A percentile compares a stretch with the other conserved stretches of the same genome.
These are phyloP conservation scores for Aleiodes testaceus DNA, from an alignment of 2,888 invertebrate genomes.

Conservation along the genomic window DNA sequence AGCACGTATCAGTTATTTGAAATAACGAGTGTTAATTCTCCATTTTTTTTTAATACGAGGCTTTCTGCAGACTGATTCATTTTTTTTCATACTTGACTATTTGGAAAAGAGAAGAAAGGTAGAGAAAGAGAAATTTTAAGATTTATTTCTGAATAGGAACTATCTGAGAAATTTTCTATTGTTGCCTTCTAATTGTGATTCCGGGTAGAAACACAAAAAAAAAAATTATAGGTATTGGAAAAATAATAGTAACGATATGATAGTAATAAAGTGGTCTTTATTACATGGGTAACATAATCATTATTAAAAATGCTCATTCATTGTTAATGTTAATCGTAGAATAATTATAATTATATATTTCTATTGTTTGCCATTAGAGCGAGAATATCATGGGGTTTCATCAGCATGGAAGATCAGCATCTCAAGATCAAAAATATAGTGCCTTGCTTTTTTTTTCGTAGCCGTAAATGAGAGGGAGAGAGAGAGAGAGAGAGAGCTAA, in stretches of 20 bases:
- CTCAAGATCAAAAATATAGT: slow-evolving; percentile 19
- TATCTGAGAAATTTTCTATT: neutral
- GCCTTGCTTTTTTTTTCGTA: slow-evolving; percentile 16
- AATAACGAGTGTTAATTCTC: neutral
- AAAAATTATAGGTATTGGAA: neutral
- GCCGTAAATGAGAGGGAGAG: slow-evolving; percentile 38
- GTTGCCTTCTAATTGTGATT: slow-evolving; percentile 17
- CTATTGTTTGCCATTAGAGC: slow-evolving; percentile 24
- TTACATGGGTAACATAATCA: slow-evolving; percentile 41
- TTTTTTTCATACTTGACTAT: neutral
- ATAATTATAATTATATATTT: slow-evolving; percentile 13
- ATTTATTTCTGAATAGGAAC: neutral
- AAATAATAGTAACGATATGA: neutral
- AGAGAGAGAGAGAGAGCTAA: too few species aligned
- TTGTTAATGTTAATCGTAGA: slow-evolving; percentile 30
- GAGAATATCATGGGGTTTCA: neutral
- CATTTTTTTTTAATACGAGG: neutral
- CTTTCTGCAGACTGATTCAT: slow-evolving; percentile 9
- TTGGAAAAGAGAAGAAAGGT: neutral
- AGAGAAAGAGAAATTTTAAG: neutral
- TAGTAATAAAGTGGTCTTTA: slow-evolving; percentile 27
- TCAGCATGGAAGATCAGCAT: slow-evolving; percentile 39
- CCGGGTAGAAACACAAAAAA: slow-evolving; percentile 4
- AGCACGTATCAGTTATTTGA: slow-evolving; percentile 5
- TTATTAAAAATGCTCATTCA: slow-evolving; percentile 39